Conservation (phyloP, 35 echinoderm and acorn worm species). For the Acanthaster planci region DNA sequence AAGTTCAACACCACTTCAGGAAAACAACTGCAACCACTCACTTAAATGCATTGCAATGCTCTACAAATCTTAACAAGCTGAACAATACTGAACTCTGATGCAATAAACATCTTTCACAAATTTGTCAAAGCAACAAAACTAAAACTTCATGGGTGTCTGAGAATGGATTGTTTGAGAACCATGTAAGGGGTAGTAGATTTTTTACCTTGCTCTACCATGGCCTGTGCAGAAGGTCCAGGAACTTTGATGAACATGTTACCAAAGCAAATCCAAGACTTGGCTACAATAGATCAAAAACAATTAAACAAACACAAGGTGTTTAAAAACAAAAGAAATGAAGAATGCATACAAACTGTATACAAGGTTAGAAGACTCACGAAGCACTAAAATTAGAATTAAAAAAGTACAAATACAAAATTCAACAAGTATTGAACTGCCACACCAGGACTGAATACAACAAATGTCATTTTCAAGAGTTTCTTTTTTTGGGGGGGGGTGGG, state of each 20-base stretch:
- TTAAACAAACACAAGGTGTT: background rate
- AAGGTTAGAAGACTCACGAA: too few species aligned
- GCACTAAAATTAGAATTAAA: too few species aligned
- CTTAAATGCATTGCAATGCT: background rate
- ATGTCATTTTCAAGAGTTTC: too few species aligned
- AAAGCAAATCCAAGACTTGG: constrained; percentile 92
- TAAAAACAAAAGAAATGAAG: background rate
- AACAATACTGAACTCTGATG: background rate
- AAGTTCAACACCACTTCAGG: background rate
- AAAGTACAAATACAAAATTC: too few species aligned
- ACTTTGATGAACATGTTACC: constrained; percentile 88
- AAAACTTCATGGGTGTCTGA: background rate
- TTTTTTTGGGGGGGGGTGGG: too few species aligned
- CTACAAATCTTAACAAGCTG: background rate
- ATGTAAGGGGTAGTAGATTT: background rate
- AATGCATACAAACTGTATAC: too few species aligned
- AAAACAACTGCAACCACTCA: background rate
- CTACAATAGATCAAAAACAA: background rate
- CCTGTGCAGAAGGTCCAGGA: constrained; percentile 47
- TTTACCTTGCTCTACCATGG: constrained; percentile 71
- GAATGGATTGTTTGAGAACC: background rate
- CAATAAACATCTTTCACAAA: background rate
- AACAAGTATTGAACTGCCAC: too few species aligned
- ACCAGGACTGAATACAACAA: too few species aligned
- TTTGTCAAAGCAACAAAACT: too few species aligned